Conservation (phyloP, 1,140 invertebrate species). For the Chymomyza costata region DNA sequence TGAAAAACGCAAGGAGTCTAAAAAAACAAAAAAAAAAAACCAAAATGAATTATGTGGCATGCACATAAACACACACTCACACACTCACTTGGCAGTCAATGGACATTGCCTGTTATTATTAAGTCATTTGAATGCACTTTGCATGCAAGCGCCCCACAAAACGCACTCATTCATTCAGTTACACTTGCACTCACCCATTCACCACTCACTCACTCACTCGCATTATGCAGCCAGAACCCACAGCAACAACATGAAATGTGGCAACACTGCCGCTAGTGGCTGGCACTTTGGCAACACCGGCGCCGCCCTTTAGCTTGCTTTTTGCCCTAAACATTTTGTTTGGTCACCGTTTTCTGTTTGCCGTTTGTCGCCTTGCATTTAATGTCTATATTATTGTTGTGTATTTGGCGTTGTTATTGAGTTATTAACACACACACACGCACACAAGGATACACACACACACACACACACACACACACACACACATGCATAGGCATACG, state of each 20-base stretch:
- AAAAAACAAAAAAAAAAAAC: conserved; percentile 15
- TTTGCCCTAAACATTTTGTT: conserved; percentile 26
- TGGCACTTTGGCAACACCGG: too few relatives aligned
- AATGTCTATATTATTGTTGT: conserved; percentile 70
- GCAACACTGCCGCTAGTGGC: conserved; percentile 31
- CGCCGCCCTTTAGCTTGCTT: conserved; percentile 27
- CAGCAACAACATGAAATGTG: conserved; percentile 20
- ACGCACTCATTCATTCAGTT: conserved; percentile 18
- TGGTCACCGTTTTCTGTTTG: too few relatives aligned
- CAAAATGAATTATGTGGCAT: conserved; percentile 53
- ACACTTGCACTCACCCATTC: conserved; percentile 9
- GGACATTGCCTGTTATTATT: conserved; percentile 54
- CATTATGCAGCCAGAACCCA: not conserved
- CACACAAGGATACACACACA: conserved; percentile 4
- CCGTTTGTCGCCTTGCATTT: conserved; percentile 51
- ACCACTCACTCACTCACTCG: not conserved
- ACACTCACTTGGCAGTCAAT: not conserved
- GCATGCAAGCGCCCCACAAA: conserved; percentile 23
- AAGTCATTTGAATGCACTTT: conserved; percentile 73
- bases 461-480: conserved; percentile 6
- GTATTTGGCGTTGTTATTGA: conserved; percentile 67
- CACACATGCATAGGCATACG: not conserved
- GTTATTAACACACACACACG: conserved; percentile 60
- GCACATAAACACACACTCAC: conserved; percentile 1
- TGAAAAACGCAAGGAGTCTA: conserved; percentile 1